These are phyloP conservation scores for Choloepus didactylus DNA, from an alignment of 2,797 vertebrate genomes.

Conservation along the genomic window DNA sequence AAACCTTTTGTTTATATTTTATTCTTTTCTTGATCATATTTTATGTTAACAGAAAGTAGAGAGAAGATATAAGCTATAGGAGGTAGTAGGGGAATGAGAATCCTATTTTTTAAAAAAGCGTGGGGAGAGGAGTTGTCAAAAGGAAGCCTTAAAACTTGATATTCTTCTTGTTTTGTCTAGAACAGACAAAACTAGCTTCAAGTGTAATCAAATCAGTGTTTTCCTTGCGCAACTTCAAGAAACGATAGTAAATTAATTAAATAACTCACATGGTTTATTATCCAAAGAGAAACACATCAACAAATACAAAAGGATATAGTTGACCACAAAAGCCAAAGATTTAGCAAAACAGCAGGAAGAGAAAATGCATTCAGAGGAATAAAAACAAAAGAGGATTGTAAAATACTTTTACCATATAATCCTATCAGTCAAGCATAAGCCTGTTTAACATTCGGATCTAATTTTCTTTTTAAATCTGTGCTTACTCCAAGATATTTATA, in stretches of 20 bases:
- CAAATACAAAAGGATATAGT: background rate
- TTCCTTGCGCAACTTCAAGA: background rate
- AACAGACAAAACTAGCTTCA: background rate
- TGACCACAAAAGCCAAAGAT: constrained; percentile 1
- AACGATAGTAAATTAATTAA: background rate
- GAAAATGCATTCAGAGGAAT: background rate
- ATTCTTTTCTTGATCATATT: constrained; percentile 24
- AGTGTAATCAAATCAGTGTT: background rate
- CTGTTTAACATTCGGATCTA: background rate
- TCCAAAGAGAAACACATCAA: constrained; percentile 20
- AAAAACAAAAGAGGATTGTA: background rate
- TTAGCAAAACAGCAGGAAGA: background rate
- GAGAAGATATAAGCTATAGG: background rate
- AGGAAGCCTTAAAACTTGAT: constrained; percentile 30
- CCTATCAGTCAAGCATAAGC: background rate
- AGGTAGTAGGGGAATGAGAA: background rate
- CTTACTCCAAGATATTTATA: constrained; percentile 10
- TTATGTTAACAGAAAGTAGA: constrained; percentile 36
- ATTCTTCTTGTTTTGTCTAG: constrained; percentile 26
- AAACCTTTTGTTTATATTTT: background rate
- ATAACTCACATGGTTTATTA: background rate
- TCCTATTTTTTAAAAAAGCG: background rate
- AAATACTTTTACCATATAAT: background rate
- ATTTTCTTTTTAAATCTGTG: background rate
- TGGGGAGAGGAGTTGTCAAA: background rate